phyloP scores from a whole-genome alignment of 2,888 invertebrate genomes.

The Eucriotettix oculatus region DNA sequence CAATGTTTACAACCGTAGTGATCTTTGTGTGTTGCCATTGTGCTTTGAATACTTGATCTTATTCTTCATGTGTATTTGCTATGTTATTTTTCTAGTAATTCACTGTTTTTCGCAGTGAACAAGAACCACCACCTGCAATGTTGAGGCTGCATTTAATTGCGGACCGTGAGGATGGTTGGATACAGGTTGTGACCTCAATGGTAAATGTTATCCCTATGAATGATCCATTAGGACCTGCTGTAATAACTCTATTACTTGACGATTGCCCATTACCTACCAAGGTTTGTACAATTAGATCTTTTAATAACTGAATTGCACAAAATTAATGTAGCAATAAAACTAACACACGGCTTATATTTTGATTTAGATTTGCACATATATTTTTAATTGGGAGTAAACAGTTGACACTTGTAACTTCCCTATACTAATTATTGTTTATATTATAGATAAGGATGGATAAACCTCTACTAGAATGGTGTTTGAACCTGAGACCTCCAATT shows the following conservation, averaged over 20 bases:
- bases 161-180: slow-evolving; percentile 83
- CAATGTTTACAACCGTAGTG: no score
- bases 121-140: slow-evolving; percentile 74
- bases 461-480: no score
- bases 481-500: no score
- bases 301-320: background rate
- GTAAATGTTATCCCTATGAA: slow-evolving; percentile 62
- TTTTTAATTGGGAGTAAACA: no score
- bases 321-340: background rate
- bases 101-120: slow-evolving; percentile 42
- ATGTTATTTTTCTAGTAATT: no score
- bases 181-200: slow-evolving; percentile 68
- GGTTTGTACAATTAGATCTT: slow-evolving; percentile 26
- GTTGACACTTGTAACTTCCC: no score
- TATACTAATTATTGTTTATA: no score
- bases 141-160: slow-evolving; percentile 69
- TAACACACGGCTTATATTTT: background rate
- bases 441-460: no score
- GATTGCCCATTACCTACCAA: slow-evolving; percentile 83
- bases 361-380: no score
- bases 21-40: no score
- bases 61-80: no score
- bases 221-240: slow-evolving; percentile 76
- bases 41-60: no score
- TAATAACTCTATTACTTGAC: slow-evolving; percentile 74